Base-by-base conservation (phyloP, 2,797 vertebrate species). In the Meda fulgida region DNA sequence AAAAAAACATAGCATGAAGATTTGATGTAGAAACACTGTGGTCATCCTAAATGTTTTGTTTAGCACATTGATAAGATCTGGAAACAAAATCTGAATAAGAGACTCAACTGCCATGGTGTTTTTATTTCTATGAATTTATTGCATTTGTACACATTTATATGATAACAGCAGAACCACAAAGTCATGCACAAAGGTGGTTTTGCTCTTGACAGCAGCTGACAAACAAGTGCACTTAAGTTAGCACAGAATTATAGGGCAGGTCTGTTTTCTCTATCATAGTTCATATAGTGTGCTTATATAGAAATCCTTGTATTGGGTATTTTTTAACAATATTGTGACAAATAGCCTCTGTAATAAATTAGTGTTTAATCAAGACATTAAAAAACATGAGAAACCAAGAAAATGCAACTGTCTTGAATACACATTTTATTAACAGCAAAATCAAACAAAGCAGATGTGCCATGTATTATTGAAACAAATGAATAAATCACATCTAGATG, bases 361-460 rank as follows among this genome's bases (percentile, higher is more conserved):
- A 1, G 7, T 51, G 14, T 36, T 76, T 76, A 34, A 67, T 77
- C 0, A 40, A 67, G 5, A 51, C 14, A 73, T 72, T 6, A 46
- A 82, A 38, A 70, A 66, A 83, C 21, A 53, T 18, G 6, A 65
- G 38, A 40, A 69, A 58, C 23, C 4, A 8, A 21, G 7, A 10
- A 69, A 40, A 16, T n/a, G 40, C 0, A 31, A 34, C 9, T 19
- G 40, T 75, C 43, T 53, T 26, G 5, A 76, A 65, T 40, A 60
- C 7, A 19, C 46, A 83, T 29, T 72, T 83, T 83, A 83, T 53
- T 77, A 23, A 51, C 31, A 46, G 48, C 40, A 58, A 72, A 72
- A 71, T 21, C 43, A 43, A 53, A 77, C 3, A 11, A 71, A 83
- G n/a, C 55, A 75, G 21, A 83, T 65, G 31, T 75, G 29, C 29